These are phyloP conservation scores for Galleria mellonella DNA, from an alignment of 1,140 invertebrate species.

Conservation along the genomic window DNA sequence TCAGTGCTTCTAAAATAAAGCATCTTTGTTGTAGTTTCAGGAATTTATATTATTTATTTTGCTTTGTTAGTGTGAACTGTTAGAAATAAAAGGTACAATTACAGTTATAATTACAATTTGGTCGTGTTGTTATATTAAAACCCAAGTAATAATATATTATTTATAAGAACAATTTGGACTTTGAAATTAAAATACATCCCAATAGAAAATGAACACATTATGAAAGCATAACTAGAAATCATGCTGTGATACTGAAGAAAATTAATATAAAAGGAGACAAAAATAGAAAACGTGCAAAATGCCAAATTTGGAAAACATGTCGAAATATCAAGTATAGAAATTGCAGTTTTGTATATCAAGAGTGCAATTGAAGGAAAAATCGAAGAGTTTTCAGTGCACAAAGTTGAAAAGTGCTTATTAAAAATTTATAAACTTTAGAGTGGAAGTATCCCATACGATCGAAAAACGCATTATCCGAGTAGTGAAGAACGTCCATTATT, in stretches of 20 bases:
- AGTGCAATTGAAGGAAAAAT: conserved; percentile 16
- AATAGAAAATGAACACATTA: not conserved
- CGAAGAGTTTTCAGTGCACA: conserved; percentile 18
- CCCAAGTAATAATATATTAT: not conserved
- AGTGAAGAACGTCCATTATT: not conserved
- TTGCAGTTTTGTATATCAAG: conserved; percentile 3
- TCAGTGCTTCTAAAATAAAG: conserved; percentile 2
- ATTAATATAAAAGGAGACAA: conserved; percentile 8
- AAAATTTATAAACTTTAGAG: conserved; percentile 22
- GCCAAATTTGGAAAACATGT: conserved; percentile 3
- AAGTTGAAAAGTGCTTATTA: conserved; percentile 30
- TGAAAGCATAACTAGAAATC: conserved; percentile 7
- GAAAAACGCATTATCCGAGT: conserved; percentile 6
- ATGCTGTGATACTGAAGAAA: not conserved
- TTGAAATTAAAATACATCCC: not conserved
- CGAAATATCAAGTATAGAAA: conserved; percentile 6
- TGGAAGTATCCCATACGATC: conserved; percentile 48
- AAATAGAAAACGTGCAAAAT: conserved; percentile 5
- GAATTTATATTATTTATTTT: conserved; percentile 4
- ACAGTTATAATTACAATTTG: conserved; percentile 64
- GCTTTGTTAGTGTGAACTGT: conserved; percentile 15
- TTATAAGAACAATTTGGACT: not conserved
- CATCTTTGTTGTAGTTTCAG: conserved; percentile 9
- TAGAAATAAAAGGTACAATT: conserved; percentile 28
- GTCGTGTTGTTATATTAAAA: conserved; percentile 46